Percentiles rank a stretch among this genome's conserved stretches.
Conservation (phyloP, 92 coral and sea anemone species). For the Paramuricea clavata region DNA sequence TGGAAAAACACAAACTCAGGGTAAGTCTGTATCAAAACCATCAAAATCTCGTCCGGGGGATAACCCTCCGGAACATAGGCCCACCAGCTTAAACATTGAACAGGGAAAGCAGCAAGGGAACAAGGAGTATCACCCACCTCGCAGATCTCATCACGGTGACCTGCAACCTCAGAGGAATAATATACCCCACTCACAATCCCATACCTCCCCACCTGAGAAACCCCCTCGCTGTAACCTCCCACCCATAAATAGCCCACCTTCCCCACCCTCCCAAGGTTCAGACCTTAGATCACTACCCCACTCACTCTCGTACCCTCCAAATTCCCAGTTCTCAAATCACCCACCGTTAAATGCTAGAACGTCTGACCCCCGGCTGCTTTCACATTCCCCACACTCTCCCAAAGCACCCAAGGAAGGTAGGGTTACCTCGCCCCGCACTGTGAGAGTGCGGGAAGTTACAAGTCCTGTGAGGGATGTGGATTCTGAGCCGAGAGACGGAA, state of each 20-base stretch:
- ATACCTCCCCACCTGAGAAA: not conserved
- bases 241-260: not conserved
- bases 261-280: not conserved
- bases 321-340: constrained; percentile 1
- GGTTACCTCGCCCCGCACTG: not conserved
- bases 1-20: constrained; percentile 1
- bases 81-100: not conserved
- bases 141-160: not conserved
- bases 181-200: not conserved
- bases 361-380: not conserved
- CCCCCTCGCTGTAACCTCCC: constrained; percentile 21
- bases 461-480: not conserved
- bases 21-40: constrained; percentile 1
- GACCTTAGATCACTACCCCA: not conserved
- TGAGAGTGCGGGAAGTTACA: constrained; percentile 13
- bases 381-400: not conserved
- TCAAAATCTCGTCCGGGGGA: not conserved
- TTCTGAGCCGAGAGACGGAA: not conserved
- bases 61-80: not conserved
- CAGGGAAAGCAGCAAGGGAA: not conserved
- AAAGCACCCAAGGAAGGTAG: not conserved
- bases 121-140: not conserved
- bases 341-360: not conserved
- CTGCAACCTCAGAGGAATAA: not conserved
- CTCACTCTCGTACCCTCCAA: not conserved